phyloP scores from a whole-genome alignment of 2,797 vertebrate species.

The Enteromius anoplus region DNA sequence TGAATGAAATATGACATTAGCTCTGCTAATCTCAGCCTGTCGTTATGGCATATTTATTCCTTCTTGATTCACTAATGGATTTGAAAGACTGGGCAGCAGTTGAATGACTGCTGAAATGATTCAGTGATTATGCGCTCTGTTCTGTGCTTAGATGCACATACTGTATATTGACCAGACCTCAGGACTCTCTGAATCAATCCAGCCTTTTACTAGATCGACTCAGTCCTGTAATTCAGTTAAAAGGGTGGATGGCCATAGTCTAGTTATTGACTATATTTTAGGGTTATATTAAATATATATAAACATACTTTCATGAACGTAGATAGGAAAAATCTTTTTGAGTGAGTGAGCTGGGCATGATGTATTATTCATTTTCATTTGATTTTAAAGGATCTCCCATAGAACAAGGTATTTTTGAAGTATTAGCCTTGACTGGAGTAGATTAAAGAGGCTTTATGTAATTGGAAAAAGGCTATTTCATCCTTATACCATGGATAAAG shows the following conservation, averaged over 20 bases:
- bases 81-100: constrained; percentile 59
- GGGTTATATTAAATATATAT: not conserved
- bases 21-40: constrained; percentile 50
- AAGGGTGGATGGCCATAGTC: not conserved
- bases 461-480: not conserved
- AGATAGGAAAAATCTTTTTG: not conserved
- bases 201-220: not conserved
- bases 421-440: not conserved
- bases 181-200: not conserved
- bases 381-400: not conserved
- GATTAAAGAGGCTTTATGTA: constrained; percentile 4
- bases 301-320: not conserved
- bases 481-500: not conserved
- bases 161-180: not conserved
- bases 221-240: constrained; percentile 14
- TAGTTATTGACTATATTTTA: not conserved
- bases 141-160: constrained; percentile 36
- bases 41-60: constrained; percentile 49
- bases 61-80: constrained; percentile 61
- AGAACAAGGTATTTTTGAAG: constrained; percentile 3
- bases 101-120: constrained; percentile 63
- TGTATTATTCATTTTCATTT: constrained; percentile 21
- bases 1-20: constrained; percentile 58
- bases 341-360: not conserved
- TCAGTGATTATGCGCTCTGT: constrained; percentile 59